Base-by-base conservation (phyloP, 2,113 vertebrate species). In the Calonectris borealis region DNA sequence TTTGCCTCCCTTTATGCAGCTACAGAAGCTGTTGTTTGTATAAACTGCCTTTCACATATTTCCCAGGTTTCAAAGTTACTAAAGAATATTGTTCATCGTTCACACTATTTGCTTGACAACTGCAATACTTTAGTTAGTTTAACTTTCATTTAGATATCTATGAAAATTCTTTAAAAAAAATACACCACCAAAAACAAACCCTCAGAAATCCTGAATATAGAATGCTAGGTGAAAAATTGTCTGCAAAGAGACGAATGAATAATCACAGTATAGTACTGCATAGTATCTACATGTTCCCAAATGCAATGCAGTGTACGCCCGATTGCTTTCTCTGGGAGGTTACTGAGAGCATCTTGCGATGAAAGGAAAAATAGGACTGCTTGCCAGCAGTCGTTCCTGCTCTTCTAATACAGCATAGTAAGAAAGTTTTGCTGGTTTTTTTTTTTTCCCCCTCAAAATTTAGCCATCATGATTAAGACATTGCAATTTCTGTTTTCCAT, bases 11-110 rank as follows among this genome's bases (percentile, higher is more conserved):
- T 86, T 79, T 31, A 6, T 52, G 80, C 71, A 88, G 51, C 38
- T 92, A 44, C 72, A 46, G 83, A 79, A 93, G 80, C 72, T 84
- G 65, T 52, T 96, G 87, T 94, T 95, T 91, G 83, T 62, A 88
- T 71, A 76, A 97, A 82, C 57, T 82, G 80, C 80, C 57, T 92
- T 82, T 84, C 72, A 71, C 19, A 0, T 40, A 52, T 64, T 88
- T 78, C 65, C 82, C 9, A 8, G 44, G 60, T 86, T 94, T 90
- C 60, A n/a, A 19, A 92, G 65, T 81, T 64, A 70, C n/a, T 64
- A 3, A 86, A 64, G 72, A 51, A 26, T 55, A 40, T 25, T 86
- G 22, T 83, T 90, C 60, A 10, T 81, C 7, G 1, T 36, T 90
- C 91, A 40, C 32, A 19, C 17, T 66, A 4, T 62, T 90, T 61